Conservation (phyloP, 2,113 vertebrate species). For the Laticauda laticaudata region DNA sequence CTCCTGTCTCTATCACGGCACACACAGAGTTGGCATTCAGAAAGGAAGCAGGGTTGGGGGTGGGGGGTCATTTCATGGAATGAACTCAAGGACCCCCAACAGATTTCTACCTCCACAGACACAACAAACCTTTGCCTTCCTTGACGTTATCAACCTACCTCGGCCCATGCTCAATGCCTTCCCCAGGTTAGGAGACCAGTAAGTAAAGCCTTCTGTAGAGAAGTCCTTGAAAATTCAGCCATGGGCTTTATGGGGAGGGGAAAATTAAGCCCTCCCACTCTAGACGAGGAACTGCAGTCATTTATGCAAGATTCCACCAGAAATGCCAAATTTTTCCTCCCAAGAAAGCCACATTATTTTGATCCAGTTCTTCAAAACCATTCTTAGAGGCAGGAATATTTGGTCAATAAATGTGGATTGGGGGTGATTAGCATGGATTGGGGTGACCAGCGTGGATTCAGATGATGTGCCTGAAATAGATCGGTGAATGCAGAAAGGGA, state of each 20-base stretch:
- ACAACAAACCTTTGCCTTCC: constrained; percentile 60
- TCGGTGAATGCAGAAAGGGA: neutral
- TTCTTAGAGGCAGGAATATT: neutral
- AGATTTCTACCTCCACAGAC: constrained; percentile 41
- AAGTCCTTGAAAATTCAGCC: constrained; percentile 21
- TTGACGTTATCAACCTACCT: neutral
- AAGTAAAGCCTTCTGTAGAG: neutral
- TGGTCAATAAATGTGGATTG: constrained; percentile 32
- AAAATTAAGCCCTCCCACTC: neutral
- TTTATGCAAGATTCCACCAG: neutral
- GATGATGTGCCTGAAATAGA: neutral
- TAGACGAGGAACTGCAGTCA: neutral
- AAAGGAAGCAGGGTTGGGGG: constrained; percentile 1
- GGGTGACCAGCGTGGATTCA: neutral
- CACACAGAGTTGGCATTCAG: constrained; percentile 68
- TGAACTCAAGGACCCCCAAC: constrained; percentile 60
- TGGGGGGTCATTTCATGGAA: constrained; percentile 45
- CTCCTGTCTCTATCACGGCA: constrained; percentile 49
- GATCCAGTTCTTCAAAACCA: constrained; percentile 22
- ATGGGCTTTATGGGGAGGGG: constrained; percentile 2
- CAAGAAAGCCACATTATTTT: constrained; percentile 32
- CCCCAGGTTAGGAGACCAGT: neutral
- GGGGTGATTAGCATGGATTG: neutral
- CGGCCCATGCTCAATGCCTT: neutral
- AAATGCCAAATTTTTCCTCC: neutral